phyloP scores from a whole-genome alignment of 2,797 vertebrate species.

The Dermochelys coriacea region DNA sequence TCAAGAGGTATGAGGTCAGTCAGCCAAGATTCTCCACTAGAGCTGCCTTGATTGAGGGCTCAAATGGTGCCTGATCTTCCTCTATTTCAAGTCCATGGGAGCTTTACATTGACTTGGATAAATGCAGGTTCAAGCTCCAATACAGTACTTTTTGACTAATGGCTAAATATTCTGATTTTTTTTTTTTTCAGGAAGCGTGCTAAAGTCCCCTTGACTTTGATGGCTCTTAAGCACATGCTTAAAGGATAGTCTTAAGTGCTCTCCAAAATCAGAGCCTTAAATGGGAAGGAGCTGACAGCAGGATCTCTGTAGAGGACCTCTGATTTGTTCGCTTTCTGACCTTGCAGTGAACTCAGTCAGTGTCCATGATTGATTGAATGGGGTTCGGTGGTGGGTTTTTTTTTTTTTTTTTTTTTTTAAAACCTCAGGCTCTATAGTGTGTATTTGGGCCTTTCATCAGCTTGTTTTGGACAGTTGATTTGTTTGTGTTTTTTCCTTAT shows the following conservation, averaged over 20 bases:
- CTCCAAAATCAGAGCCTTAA: background rate
- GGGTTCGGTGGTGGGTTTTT: too few relatives aligned
- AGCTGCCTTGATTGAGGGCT: background rate
- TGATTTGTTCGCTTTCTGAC: background rate
- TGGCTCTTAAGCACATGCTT: background rate
- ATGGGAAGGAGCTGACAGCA: background rate
- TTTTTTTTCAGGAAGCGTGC: background rate
- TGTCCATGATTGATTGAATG: background rate
- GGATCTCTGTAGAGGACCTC: background rate
- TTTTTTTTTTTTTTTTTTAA: background rate
- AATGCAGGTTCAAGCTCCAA: background rate
- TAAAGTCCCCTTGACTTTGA: background rate
- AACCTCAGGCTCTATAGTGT: background rate
- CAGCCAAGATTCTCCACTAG: background rate
- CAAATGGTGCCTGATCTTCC: background rate
- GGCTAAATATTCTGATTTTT: background rate
- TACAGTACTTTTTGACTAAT: background rate
- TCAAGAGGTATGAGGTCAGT: background rate
- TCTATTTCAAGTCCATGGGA: background rate
- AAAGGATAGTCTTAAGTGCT: background rate
- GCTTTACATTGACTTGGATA: background rate
- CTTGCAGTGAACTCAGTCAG: background rate
- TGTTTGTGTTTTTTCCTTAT: background rate
- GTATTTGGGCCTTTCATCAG: rapidly evolving
- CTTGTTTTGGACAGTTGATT: background rate